Evolutionary conservation across 2,797 vertebrate species (phyloP), one percentile per base, ranked within the genome.

Genomic region (Protonibea diacanthus): DNA sequence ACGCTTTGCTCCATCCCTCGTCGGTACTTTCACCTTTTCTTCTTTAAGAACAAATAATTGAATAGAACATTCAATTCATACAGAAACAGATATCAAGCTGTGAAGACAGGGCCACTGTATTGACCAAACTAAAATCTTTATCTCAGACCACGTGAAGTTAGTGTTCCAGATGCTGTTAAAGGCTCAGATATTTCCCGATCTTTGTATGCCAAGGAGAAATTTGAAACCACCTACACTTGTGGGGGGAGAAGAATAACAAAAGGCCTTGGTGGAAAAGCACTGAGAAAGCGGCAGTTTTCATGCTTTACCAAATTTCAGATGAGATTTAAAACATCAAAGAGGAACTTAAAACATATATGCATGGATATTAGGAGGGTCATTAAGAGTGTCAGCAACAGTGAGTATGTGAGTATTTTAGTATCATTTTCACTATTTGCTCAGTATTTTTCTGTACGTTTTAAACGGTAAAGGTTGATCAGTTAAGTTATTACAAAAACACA

Each of bases 221-320:
- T 6, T 83, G 85, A 93, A 84, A 89, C 87, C 86, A 74, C 4
- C 45, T 56, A 38, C 40, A 48, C 77, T 67, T 83, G 74, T 70
- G 69, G 72, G 77, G 81, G 78, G 71, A 56, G 67, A 81, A 73
- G 78, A 84, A 88, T 65, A 85, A 88, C 86, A 91, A 87, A 84
- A 86, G 81, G 18, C 56, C 60, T 57, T 66, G 20, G 52, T 72
- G 58, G 78, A 85, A 71, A 84, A 73, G 72, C 70, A 59, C 11
- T 60, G 42, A 56, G 83, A 84, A 90, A 78, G 66, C 56, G 56
- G 79, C 56, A 40, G 79, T 76, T 91, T 89, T 87, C 86, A 89
- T 83, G 83, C 81, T 77, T 89, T 78, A 84, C 86, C 74, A 82
- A 82, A 86, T 91, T 89, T 85, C 74, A 90, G 59, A 81, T 72